Evolutionary conservation across 2,113 vertebrate genomes (phyloP).

Genomic region (Pelodiscus sinensis): DNA sequence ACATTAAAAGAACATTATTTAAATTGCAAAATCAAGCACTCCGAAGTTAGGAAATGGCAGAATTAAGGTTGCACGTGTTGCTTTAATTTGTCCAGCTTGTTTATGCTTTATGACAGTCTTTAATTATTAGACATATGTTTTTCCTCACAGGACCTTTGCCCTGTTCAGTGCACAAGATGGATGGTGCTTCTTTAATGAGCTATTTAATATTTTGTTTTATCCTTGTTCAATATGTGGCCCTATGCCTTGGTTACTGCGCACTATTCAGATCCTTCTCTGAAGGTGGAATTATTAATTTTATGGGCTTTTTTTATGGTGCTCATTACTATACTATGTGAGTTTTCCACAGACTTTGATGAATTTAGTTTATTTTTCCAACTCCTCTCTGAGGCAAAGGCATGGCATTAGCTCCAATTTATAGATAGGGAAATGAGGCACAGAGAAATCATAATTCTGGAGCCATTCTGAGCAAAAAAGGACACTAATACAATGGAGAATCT

Average conservation of each 20-base stretch:
- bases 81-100: not conserved
- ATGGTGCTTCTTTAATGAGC: not conserved
- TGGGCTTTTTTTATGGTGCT: not conserved
- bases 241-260: not conserved
- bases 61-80: not conserved
- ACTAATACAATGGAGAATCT: not conserved
- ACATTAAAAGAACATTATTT: not conserved
- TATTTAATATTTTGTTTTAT: not conserved
- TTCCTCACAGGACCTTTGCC: not conserved
- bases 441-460: not conserved
- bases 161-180: not conserved
- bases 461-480: not conserved
- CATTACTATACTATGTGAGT: not conserved
- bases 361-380: not conserved
- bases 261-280: not conserved
- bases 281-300: not conserved
- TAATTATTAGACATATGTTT: rapidly evolving
- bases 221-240: not conserved
- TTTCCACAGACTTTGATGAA: not conserved
- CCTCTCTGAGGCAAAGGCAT: not conserved
- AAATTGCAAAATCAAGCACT: not conserved
- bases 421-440: not conserved
- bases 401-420: rapidly evolving
- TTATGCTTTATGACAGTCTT: not conserved
- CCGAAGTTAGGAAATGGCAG: not conserved